Evolutionary conservation across 1,140 invertebrate genomes (phyloP).

Genomic region (Drosophila arawakana): DNA sequence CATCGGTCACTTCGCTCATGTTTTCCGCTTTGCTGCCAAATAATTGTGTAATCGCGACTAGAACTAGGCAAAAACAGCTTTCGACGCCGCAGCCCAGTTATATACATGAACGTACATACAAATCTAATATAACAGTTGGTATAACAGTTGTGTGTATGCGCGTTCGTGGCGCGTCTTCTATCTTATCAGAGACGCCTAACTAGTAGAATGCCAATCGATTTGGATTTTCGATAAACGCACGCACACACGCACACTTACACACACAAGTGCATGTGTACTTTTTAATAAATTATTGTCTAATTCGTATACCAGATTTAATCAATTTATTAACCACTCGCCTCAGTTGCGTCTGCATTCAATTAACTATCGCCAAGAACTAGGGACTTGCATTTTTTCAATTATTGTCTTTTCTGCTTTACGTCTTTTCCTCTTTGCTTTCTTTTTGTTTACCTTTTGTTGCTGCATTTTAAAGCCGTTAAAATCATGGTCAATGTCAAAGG

Average conservation of each 20-base stretch:
- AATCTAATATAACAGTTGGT: not conserved
- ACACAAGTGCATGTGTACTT: slow-evolving; percentile 4
- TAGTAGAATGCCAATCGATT: slow-evolving; percentile 69
- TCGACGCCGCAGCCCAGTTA: slow-evolving; percentile 24
- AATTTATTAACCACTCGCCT: not conserved
- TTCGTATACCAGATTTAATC: not conserved
- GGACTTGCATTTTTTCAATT: slow-evolving; percentile 20
- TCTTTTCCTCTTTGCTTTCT: not conserved
- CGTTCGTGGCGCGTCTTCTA: slow-evolving; percentile 45
- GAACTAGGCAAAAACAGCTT: slow-evolving; percentile 33
- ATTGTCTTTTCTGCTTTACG: slow-evolving; percentile 21
- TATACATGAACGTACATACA: not conserved
- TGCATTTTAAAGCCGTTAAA: not conserved
- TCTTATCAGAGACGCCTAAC: slow-evolving; percentile 77
- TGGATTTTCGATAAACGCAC: slow-evolving; percentile 64
- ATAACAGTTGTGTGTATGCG: slow-evolving; percentile 1
- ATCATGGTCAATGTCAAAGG: slow-evolving; percentile 13
- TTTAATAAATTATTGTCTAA: not conserved
- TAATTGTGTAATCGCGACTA: slow-evolving; percentile 56
- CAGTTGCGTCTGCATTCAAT: slow-evolving; percentile 15
- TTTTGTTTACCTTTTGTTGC: not conserved
- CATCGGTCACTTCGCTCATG: slow-evolving; percentile 36
- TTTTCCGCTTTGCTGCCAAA: slow-evolving; percentile 48
- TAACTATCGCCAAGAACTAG: slow-evolving; percentile 27
- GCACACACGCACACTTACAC: slow-evolving; percentile 16